Base-by-base conservation (phyloP, 2,888 invertebrate species). In the Petrophora chlorosata region DNA sequence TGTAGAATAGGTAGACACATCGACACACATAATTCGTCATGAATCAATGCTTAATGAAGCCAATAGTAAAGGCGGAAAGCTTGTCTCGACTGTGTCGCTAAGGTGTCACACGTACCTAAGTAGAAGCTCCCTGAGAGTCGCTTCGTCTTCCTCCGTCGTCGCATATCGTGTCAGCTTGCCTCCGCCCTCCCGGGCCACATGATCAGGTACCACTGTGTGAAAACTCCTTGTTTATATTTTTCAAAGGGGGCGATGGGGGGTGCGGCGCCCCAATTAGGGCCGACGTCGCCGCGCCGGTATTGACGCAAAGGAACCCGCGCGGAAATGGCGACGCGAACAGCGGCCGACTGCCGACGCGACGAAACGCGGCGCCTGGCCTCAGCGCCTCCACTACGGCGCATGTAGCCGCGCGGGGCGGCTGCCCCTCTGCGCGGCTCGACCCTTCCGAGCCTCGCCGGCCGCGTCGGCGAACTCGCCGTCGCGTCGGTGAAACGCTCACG, bases 41-140 rank as follows among this genome's bases (percentile, higher is more conserved):
- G 74, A 74, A 59, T 58, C 53, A 69, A 77, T 76, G 77, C 77
- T 75, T 50, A 73, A 79, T 79, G 72, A 86, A 86, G 86, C 82
- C 83, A 80, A 70, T 81, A 77, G 70, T 68, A 76, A 78, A 85
- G 83, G 85, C 85, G 72, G 69, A 73, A 86, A 86, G 86, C 84
- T 81, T 79, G 70, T 70, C 65, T 68, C 63, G 53, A 55, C 61
- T 61, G 53, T 72, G 71, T 76, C 76, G 71, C 81, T 82, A 84
- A 76, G 47, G 46, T 77, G 67, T 67, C 73, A 73, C 75, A 84
- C 89, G 90, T 94, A 95, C 96, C 96, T 96, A 95, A 96, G 94
- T 92, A 97, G 96, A 93, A 97, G 94, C 94, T 96, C 96, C 93
- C 96, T 95, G 92, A 97, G 95, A 93, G 96, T 96, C 90, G 96